Conservation (phyloP, 2,888 invertebrate species). For the Tricholauxania praeusta region DNA sequence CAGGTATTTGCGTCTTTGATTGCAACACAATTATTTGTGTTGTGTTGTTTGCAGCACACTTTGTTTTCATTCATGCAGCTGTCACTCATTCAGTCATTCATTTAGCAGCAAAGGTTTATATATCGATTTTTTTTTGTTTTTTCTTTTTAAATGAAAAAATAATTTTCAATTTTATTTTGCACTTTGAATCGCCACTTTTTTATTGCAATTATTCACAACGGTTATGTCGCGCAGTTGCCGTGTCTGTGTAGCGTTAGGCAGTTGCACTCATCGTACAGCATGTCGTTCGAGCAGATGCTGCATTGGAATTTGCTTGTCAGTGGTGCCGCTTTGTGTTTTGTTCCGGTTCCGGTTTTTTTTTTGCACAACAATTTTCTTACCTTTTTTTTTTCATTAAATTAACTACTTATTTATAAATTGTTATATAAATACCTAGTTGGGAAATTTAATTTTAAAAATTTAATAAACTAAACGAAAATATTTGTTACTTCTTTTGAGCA, state of each 20-base stretch:
- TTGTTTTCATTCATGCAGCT: slow-evolving; percentile 4
- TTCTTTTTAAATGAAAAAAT: slow-evolving; percentile 3
- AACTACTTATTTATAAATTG: too few species aligned
- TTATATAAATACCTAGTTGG: too few species aligned
- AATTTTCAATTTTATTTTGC: neutral
- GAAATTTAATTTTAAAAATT: too few species aligned
- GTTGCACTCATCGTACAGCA: slow-evolving; percentile 10
- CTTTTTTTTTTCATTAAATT: neutral
- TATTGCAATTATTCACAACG: too few species aligned
- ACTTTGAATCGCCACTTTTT: too few species aligned
- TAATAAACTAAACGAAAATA: too few species aligned
- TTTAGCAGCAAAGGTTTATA: neutral
- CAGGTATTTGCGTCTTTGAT: neutral
- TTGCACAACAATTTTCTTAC: neutral
- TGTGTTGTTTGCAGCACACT: neutral
- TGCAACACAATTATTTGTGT: slow-evolving; percentile 16
- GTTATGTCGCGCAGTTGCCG: neutral
- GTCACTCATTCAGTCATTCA: slow-evolving; percentile 15
- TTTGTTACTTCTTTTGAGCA: too few species aligned
- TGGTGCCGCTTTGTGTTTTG: neutral
- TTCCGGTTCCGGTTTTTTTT: slow-evolving; percentile 26
- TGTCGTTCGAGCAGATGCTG: slow-evolving; percentile 28
- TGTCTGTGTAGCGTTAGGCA: neutral
- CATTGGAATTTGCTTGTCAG: neutral
- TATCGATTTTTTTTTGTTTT: neutral